Percentiles rank a stretch among this genome's conserved stretches.
These are phyloP conservation scores for Cassiopea andromeda DNA, from an alignment of 30 jellyfish, hydroid and myxozoan genomes.

Conservation along the genomic window DNA sequence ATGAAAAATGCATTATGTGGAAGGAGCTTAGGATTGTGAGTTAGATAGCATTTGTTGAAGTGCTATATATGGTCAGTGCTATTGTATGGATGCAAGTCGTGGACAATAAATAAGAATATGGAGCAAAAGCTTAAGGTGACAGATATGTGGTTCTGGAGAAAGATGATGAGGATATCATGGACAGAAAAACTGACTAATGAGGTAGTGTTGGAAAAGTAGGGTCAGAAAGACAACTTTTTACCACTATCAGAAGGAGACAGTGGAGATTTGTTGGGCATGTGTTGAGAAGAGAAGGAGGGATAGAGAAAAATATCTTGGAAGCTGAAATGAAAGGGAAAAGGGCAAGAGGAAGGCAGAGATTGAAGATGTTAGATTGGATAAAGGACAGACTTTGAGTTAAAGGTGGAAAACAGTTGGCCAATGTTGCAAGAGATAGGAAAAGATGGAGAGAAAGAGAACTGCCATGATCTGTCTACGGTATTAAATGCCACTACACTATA, in stretches of 20 bases:
- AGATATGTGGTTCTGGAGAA: too few relatives aligned
- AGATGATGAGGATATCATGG: conserved; percentile 32
- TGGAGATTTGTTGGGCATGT: conserved; percentile 24
- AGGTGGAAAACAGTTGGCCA: not conserved
- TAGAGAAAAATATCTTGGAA: not conserved
- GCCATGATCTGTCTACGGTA: too few relatives aligned
- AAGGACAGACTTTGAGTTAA: not conserved
- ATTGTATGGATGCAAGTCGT: too few relatives aligned
- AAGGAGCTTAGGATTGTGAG: too few relatives aligned
- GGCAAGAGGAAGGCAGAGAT: conserved; percentile 28
- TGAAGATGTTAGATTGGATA: conserved; percentile 4
- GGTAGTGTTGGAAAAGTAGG: not conserved
- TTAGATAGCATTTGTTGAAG: too few relatives aligned
- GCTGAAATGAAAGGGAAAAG: conserved; percentile 1
- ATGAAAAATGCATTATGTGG: too few relatives aligned
- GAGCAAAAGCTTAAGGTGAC: too few relatives aligned
- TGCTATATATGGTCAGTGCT: too few relatives aligned
- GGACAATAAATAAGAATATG: too few relatives aligned
- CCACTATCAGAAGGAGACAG: conserved; percentile 11
- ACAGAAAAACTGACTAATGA: conserved; percentile 5
- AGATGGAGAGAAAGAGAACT: conserved; percentile 4
- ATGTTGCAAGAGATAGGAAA: conserved; percentile 10
- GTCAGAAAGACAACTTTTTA: not conserved
- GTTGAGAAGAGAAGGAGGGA: conserved; percentile 17
- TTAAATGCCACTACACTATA: too few relatives aligned